A percentile compares a stretch with the other conserved stretches of the same genome.
Conservation (phyloP, 64 coral and sea anemone species). For the Porites lutea region DNA sequence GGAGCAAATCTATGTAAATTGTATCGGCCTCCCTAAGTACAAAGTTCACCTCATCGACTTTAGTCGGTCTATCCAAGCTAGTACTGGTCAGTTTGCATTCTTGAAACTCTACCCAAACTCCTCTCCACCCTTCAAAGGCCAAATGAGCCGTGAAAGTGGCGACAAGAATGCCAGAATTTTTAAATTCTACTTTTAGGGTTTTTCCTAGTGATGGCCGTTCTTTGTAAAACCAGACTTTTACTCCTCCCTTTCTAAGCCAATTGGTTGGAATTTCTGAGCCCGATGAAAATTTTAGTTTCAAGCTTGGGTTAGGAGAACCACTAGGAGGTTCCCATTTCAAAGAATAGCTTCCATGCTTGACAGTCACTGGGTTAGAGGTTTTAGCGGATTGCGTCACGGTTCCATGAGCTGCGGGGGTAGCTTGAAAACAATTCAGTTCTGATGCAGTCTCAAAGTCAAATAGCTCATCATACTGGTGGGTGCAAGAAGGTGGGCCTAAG, state of each 20-base stretch:
- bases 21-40: background rate
- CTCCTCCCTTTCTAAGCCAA: background rate
- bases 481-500: background rate
- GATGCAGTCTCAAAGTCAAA: background rate
- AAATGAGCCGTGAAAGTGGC: background rate
- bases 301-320: too few species aligned
- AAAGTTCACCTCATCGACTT: constrained; percentile 18
- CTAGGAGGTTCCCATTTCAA: background rate
- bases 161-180: background rate
- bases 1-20: constrained; percentile 61
- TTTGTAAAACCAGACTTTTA: constrained; percentile 48
- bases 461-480: background rate
- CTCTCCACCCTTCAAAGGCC: constrained; percentile 78
- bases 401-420: background rate
- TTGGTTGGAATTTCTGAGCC: background rate
- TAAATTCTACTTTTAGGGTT: background rate
- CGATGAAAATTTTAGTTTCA: background rate
- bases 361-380: background rate
- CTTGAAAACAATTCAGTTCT: background rate
- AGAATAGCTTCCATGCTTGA: background rate
- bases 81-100: constrained; percentile 28
- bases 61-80: background rate
- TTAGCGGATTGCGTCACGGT: background rate
- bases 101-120: constrained; percentile 56
- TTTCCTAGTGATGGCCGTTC: background rate